Base-by-base conservation (phyloP, 2,113 vertebrate species). In the Laticauda laticaudata region DNA sequence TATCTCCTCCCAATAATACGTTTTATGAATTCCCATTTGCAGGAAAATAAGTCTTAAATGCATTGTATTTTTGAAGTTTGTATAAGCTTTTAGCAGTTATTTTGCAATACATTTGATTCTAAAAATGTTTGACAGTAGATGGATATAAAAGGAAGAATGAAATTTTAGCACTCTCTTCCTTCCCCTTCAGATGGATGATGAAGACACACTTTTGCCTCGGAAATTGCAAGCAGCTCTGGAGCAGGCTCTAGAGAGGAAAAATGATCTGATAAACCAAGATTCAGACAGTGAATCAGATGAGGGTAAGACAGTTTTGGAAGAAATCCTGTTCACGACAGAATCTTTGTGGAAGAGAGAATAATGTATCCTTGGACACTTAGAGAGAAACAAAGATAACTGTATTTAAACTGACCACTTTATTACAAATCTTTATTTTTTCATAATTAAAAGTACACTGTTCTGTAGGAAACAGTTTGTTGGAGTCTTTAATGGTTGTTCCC, bases 271-370 rank as follows among this genome's bases (percentile, higher is more conserved):
- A 97, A 98, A 98, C 96, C 99, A 99, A 96, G 99, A 99, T 97
- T 99, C 99, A 51, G 99, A 99, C 95, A 99, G 99, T n/a, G 99
- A 99, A 95, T 99, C 99, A 2, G 99, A 99, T 86, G 99, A 99
- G 94, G 99, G 99, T 99, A 97, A 98, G 97, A 93, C 81, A 24
- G 53, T 86, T 64, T 95, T 93, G 92, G 90, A 96, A 93, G 0
- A 51, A 64, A 18, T 64, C 43, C 92, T 91, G 3, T 88, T 61
- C 54, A 56, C 55, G 61, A n/a, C 2, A 29, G 14, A 86, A 24
- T 94, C 45, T 26, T 75, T 64, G 57, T 0, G 29, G 0, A 0
- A 90, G 48, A 24, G 87, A 61, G 43, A 85, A 51, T 29, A 69
- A 3, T 75, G 45, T 93, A 87, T 92, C n/a, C 92, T 94, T 90